These are phyloP conservation scores for Lasioglossum villosulum DNA, from an alignment of 2,888 invertebrate species.

Conservation along the genomic window DNA sequence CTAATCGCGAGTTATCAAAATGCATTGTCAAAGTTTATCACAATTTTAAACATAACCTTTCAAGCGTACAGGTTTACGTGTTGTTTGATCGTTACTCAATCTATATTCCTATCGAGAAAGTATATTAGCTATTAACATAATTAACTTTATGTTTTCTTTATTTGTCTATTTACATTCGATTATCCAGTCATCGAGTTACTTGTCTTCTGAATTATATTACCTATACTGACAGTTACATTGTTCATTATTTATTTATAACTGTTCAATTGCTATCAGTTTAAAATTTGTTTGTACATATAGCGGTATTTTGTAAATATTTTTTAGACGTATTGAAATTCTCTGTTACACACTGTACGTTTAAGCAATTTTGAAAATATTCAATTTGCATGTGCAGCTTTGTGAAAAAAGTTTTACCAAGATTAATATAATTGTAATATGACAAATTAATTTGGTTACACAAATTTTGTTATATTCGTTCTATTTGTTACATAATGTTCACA, in stretches of 20 bases:
- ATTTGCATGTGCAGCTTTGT: background rate
- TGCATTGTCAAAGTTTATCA: background rate
- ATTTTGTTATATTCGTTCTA: background rate
- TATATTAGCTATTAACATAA: background rate
- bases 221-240: background rate
- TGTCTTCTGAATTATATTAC: background rate
- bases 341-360: background rate
- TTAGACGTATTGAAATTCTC: background rate
- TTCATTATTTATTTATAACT: background rate
- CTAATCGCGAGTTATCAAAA: background rate
- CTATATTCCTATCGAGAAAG: slow-evolving; percentile 6
- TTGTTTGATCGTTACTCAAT: slow-evolving; percentile 26
- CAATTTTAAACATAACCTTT: slow-evolving; percentile 38
- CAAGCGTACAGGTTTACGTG: background rate
- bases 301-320: background rate
- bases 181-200: background rate
- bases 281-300: background rate
- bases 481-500: slow-evolving; percentile 35
- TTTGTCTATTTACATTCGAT: background rate
- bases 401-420: background rate
- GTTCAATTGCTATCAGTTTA: background rate
- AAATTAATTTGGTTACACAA: background rate
- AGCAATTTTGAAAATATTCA: no score
- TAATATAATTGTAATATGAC: background rate
- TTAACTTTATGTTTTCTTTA: background rate